Conservation (phyloP, 2,888 invertebrate genomes). For the Phanerotoma sp. region DNA sequence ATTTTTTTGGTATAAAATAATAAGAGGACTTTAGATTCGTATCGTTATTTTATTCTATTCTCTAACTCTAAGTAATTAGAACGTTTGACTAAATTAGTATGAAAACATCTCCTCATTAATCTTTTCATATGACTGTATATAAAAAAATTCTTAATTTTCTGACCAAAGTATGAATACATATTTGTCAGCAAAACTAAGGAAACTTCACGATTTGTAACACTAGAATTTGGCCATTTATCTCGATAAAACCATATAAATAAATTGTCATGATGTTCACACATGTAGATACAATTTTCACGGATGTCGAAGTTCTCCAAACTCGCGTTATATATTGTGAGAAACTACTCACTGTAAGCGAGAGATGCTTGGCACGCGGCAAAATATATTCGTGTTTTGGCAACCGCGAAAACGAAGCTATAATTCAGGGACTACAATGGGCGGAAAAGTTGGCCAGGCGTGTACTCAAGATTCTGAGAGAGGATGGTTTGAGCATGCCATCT, state of each 20-base stretch:
- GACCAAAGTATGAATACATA: too few relatives aligned
- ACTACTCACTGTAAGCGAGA: neutral
- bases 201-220: too few relatives aligned
- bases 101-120: too few relatives aligned
- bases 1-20: too few relatives aligned
- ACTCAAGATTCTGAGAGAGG: neutral
- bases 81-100: too few relatives aligned
- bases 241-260: neutral
- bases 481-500: neutral
- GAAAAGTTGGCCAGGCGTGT: constrained; percentile 8
- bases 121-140: neutral
- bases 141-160: too few relatives aligned
- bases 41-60: too few relatives aligned
- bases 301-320: neutral
- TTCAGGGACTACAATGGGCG: constrained; percentile 10
- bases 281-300: constrained; percentile 7
- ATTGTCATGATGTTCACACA: neutral
- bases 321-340: constrained; percentile 12
- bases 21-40: too few relatives aligned
- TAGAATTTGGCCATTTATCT: too few relatives aligned
- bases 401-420: constrained; percentile 15
- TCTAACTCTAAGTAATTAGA: too few relatives aligned
- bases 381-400: constrained; percentile 18
- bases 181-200: too few relatives aligned
- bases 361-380: neutral